Evolutionary conservation across 2,888 invertebrate genomes (phyloP).

Genomic region (Luperina testacea): DNA sequence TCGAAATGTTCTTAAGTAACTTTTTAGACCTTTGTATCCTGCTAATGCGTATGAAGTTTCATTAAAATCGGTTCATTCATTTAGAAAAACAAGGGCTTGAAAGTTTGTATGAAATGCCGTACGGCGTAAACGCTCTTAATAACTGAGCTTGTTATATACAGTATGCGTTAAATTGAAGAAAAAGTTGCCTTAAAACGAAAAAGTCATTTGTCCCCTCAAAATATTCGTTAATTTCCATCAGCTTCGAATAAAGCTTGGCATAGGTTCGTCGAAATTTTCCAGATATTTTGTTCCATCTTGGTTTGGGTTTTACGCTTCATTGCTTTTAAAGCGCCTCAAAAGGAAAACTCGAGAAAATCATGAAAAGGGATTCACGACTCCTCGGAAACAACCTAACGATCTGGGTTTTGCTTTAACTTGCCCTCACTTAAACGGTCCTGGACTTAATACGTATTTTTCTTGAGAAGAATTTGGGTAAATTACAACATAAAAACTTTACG

Average conservation of each 20-base stretch:
- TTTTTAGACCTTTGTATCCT: too few species aligned
- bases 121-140: too few species aligned
- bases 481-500: constrained; percentile 51
- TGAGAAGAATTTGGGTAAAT: constrained; percentile 41
- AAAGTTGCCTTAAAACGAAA: background rate
- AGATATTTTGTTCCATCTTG: constrained; percentile 72
- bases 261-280: constrained; percentile 59
- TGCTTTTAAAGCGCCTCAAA: constrained; percentile 73
- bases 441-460: constrained; percentile 50
- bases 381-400: constrained; percentile 67
- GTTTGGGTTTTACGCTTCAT: constrained; percentile 75
- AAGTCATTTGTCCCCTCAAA: constrained; percentile 29
- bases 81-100: too few species aligned
- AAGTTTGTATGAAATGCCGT: too few species aligned
- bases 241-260: constrained; percentile 54
- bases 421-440: constrained; percentile 49
- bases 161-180: background rate
- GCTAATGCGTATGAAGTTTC: too few species aligned
- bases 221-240: constrained; percentile 40
- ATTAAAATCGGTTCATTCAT: too few species aligned
- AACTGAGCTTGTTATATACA: background rate
- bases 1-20: too few species aligned
- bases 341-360: constrained; percentile 67
- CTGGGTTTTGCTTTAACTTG: constrained; percentile 66
- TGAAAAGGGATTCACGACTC: constrained; percentile 66